Base-by-base conservation (phyloP, 2,888 invertebrate genomes). In the Ryuthela nishihirai region DNA sequence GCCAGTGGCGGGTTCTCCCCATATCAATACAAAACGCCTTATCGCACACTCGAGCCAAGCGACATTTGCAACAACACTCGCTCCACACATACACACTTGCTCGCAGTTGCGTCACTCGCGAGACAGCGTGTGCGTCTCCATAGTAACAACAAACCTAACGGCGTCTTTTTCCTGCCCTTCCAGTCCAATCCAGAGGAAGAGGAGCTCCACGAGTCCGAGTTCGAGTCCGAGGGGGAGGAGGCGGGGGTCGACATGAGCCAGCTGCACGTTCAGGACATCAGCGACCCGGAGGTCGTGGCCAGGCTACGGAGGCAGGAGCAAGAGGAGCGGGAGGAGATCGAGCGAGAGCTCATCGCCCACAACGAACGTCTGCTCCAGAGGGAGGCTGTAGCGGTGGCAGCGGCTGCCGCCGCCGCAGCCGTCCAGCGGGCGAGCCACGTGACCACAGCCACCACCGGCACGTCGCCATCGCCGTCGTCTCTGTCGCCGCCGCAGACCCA, bases 311-410 rank as follows among this genome's bases (percentile, higher is more conserved):
- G 69, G 32, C 74, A 76, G 66, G 74, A 75, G 62, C 66, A 71
- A 40, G 74, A 74, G 47, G 74, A 75, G 64, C 67, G 73, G 39
- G 69, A 72, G 42, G 73, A 74, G 52, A 72, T 75, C 35, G 75
- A 75, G 62, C 62, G 72, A 25, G 75, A 76, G 65, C 67, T 75
- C 18, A 72, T 73, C 62, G 73, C 72, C 12, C 73, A 74, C 45
- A 70, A 59, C 42, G 72, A 72, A 44, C 70, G 70, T 18, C 52
- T 72, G 34, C 65, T 67, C 34, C 62, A 70, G 40, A 68, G 70
- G 52, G 58, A 64, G 29, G 62, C 54, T 12, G 46, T 38, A 7
- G 49, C 56, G 15, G 44, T 54, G 54, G 50, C 54, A 49, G 42
- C 55, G 10, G 59, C 62, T 2, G 54, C 59, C 23, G 41, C 29